Evolutionary conservation across 2,888 invertebrate species (phyloP), one percentile per base, ranked within the genome.

Genomic region (Leucophenga maculata): DNA sequence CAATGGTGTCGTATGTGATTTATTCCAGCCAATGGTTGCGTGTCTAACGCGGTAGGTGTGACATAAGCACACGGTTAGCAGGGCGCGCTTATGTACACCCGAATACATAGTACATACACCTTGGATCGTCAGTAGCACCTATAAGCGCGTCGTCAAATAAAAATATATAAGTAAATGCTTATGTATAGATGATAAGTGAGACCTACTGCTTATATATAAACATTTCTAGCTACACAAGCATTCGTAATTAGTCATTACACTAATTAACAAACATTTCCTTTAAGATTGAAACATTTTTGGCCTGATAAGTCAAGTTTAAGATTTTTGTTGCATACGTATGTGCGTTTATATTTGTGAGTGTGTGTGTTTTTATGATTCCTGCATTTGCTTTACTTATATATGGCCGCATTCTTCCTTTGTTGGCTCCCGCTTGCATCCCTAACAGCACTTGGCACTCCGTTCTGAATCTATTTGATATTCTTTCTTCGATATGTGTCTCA

Each of bases 1-100:
- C 78, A 77, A 75, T 75, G 77, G 72, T 69, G 65, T 72, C 70
- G 69, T 75, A 76, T 77, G 86, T 87, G 87, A 88, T 88, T 87
- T 88, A 88, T 87, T 83, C 84, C 87, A 88, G 82, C 87, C 88
- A 88, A 88, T 88, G 88, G 87, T 87, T 86, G 87, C 84, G 84
- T 85, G 85, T 87, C 86, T 82, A 80, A 83, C 82, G 75, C 80
- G 82, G 70, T 75, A 72, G 77, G 81, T 80, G 86, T 86, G 85
- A 85, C 87, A 86, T 80, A 84, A 74, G 68, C 74, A 72, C 70
- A 79, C 79, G 78, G 54, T 65, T 52, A 52, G 26, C 14, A 16
- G 50, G 46, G 50, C 46, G 69, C 70, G 74, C 74, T 73, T 73
- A 67, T 73, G 65, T 74, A 59, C 59, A 16, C 16, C 14, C 9